Evolutionary conservation across 2,888 invertebrate species (phyloP).

Genomic region (Acrobasis repandana): DNA sequence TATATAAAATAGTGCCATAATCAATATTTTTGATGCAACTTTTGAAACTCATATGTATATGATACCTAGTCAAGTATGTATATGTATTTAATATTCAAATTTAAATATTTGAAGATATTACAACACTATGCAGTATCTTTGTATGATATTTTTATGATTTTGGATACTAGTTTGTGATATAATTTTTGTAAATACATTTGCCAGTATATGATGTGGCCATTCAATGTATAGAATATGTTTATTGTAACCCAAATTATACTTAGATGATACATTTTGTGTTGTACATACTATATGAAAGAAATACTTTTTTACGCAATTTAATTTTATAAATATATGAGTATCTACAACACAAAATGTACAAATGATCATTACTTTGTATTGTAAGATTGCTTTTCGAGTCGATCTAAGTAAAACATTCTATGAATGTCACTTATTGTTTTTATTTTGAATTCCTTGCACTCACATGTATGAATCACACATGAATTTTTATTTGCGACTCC

Average conservation of each 20-base stretch:
- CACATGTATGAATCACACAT: too few relatives aligned
- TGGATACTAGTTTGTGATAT: slow-evolving; percentile 70
- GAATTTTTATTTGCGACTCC: too few relatives aligned
- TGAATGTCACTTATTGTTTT: slow-evolving; percentile 66
- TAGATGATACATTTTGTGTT: slow-evolving; percentile 33
- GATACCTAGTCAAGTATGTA: slow-evolving; percentile 64
- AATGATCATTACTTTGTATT: slow-evolving; percentile 40
- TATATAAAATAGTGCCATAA: slow-evolving; percentile 77
- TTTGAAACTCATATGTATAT: slow-evolving; percentile 46
- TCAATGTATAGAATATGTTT: slow-evolving; percentile 44
- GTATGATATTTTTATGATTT: slow-evolving; percentile 39
- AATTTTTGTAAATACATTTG: slow-evolving; percentile 66
- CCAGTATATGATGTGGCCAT: slow-evolving; percentile 72
- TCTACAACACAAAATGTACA: slow-evolving; percentile 48
- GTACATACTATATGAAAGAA: slow-evolving; percentile 30
- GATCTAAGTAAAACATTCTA: slow-evolving; percentile 78
- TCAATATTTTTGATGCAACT: slow-evolving; percentile 43
- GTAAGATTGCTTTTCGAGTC: slow-evolving; percentile 64
- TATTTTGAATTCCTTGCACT: slow-evolving; percentile 33
- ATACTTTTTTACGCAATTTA: background rate
- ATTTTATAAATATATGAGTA: background rate
- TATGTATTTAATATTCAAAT: slow-evolving; percentile 42
- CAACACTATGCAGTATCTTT: slow-evolving; percentile 20
- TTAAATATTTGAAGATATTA: slow-evolving; percentile 20
- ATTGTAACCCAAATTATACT: slow-evolving; percentile 20